phyloP scores from a whole-genome alignment of 1,140 invertebrate species.

The Cepaea nemoralis region DNA sequence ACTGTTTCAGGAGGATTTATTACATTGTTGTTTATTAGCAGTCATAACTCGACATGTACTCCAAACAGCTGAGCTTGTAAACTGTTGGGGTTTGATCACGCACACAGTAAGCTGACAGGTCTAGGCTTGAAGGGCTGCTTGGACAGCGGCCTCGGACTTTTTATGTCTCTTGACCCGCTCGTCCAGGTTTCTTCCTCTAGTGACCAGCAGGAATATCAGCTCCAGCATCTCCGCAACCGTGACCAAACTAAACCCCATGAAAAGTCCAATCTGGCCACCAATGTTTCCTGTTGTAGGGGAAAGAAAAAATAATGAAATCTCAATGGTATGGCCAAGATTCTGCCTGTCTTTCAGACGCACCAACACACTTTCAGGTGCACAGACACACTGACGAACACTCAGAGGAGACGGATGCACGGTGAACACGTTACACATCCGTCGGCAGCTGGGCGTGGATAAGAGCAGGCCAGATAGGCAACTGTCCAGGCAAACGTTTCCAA shows the following conservation, averaged over 20 bases:
- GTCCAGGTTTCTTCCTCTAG: slow-evolving; percentile 37
- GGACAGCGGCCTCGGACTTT: background rate
- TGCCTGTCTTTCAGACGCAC: background rate
- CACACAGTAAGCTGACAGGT: too few relatives aligned
- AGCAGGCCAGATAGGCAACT: too few relatives aligned
- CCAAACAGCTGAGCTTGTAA: too few relatives aligned
- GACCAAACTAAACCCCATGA: slow-evolving; percentile 49
- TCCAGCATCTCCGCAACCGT: slow-evolving; percentile 50
- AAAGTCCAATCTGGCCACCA: slow-evolving; percentile 49
- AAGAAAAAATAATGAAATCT: background rate
- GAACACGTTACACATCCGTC: too few relatives aligned
- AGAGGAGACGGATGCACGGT: too few relatives aligned
- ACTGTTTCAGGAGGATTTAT: too few relatives aligned
- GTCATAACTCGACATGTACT: too few relatives aligned
- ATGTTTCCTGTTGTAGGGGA: slow-evolving; percentile 41
- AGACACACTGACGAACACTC: slow-evolving; percentile 25
- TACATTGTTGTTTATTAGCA: too few relatives aligned
- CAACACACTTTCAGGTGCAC: background rate
- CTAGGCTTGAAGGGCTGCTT: background rate
- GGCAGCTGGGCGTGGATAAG: too few relatives aligned
- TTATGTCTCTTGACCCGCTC: slow-evolving; percentile 22
- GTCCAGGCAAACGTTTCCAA: too few relatives aligned
- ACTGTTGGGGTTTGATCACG: too few relatives aligned
- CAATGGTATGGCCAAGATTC: too few relatives aligned
- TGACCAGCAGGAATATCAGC: slow-evolving; percentile 45